Percentiles rank a stretch among this genome's conserved stretches.
These are phyloP conservation scores for Bolinopsis microptera DNA, from an alignment of 37 sponge, comb jelly and placozoan genomes.

Conservation along the genomic window DNA sequence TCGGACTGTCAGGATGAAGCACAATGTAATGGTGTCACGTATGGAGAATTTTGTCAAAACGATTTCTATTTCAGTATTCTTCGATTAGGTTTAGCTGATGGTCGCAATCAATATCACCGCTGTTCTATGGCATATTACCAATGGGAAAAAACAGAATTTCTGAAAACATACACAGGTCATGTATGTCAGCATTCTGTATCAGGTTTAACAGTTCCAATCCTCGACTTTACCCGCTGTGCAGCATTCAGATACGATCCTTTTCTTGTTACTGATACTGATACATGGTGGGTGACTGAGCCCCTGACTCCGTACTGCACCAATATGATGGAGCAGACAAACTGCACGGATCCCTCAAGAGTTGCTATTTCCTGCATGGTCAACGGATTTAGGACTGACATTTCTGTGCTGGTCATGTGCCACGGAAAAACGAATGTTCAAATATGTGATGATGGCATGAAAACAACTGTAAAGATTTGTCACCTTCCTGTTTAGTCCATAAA, in stretches of 20 bases:
- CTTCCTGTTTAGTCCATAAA: not conserved
- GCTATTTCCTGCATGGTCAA: not conserved
- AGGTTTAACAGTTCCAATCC: not conserved
- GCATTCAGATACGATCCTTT: not conserved
- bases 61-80: not conserved
- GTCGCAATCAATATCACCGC: not conserved
- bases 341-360: not conserved
- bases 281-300: not conserved
- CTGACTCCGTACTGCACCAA: not conserved
- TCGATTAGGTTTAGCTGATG: not conserved
- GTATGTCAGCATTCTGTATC: not conserved
- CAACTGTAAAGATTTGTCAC: not conserved
- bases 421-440: not conserved
- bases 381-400: not conserved
- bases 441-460: not conserved
- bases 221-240: not conserved
- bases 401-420: not conserved
- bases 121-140: no score
- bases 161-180: not conserved
- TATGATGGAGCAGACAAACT: not conserved
- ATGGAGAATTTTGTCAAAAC: not conserved
- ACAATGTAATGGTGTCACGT: not conserved
- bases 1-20: not conserved
- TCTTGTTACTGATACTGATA: not conserved
- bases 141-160: not conserved